Evolutionary conservation across 2,888 invertebrate species (phyloP).

Genomic region (Dioctria linearis): DNA sequence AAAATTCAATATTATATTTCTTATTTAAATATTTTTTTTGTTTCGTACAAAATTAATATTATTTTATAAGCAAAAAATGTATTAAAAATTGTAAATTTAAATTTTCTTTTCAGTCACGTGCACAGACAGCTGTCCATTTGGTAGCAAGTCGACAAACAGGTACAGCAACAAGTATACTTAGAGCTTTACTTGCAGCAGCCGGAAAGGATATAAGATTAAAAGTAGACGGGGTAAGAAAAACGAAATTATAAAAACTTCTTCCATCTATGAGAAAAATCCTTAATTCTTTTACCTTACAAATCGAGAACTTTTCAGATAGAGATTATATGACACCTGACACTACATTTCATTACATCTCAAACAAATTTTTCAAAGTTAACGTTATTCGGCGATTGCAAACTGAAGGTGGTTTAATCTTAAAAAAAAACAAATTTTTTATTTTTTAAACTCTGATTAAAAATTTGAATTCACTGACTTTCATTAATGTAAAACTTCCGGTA

Average conservation of each 20-base stretch:
- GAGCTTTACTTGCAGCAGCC: slow-evolving; percentile 88
- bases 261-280: not conserved
- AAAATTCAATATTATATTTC: too few relatives aligned
- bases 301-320: not conserved
- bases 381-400: not conserved
- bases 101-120: slow-evolving; percentile 79
- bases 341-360: not conserved
- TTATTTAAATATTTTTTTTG: not conserved
- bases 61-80: too few relatives aligned
- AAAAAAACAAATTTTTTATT: too few relatives aligned
- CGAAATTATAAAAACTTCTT: slow-evolving; percentile 26
- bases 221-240: slow-evolving; percentile 86
- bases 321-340: not conserved
- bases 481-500: too few relatives aligned
- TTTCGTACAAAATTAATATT: not conserved
- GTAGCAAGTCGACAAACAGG: slow-evolving; percentile 95
- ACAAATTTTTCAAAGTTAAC: not conserved
- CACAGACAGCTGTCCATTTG: slow-evolving; percentile 95
- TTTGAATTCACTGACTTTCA: too few relatives aligned
- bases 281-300: not conserved
- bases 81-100: not conserved
- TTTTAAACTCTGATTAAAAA: too few relatives aligned
- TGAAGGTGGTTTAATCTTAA: not conserved
- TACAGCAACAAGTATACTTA: slow-evolving; percentile 90
- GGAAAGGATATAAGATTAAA: slow-evolving; percentile 91